Evolutionary conservation across 1,140 invertebrate genomes (phyloP).

Genomic region (Drosophila triauraria): DNA sequence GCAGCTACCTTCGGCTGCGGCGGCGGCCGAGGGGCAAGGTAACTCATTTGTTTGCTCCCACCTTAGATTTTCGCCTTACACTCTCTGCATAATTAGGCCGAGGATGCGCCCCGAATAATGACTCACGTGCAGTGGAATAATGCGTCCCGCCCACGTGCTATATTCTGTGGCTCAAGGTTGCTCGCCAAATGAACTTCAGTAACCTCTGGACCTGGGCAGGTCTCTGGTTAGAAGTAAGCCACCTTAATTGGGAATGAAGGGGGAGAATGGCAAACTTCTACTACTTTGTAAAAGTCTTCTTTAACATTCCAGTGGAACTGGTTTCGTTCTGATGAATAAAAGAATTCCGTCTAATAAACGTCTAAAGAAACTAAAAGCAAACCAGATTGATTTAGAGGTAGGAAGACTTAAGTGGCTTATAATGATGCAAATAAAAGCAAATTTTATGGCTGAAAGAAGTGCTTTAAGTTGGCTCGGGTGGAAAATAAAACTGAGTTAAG

Average conservation of each 20-base stretch:
- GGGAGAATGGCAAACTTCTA: conserved; percentile 4
- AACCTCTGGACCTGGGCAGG: conserved; percentile 41
- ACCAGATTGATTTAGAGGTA: conserved; percentile 19
- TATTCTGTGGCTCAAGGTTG: conserved; percentile 51
- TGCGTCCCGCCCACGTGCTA: conserved; percentile 26
- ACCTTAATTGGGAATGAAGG: neutral
- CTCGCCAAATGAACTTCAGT: conserved; percentile 42
- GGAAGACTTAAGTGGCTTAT: conserved; percentile 7
- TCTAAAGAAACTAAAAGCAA: conserved; percentile 29
- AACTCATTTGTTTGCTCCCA: conserved; percentile 39
- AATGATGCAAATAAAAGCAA: conserved; percentile 7
- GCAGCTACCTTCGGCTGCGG: conserved; percentile 4
- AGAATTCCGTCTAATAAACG: conserved; percentile 10
- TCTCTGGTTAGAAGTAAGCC: conserved; percentile 31
- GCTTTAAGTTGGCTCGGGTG: too few relatives aligned
- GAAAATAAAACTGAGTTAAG: neutral
- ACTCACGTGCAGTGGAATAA: conserved; percentile 43
- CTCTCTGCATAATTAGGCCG: conserved; percentile 43
- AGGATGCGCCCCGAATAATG: conserved; percentile 48
- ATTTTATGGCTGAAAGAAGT: neutral
- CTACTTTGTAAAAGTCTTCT: conserved; percentile 24
- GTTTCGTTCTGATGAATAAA: conserved; percentile 31
- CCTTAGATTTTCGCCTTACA: conserved; percentile 13
- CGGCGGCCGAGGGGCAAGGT: neutral
- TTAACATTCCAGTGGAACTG: conserved; percentile 26